These are phyloP conservation scores for Anthoscopus minutus DNA, from an alignment of 2,113 vertebrate species.

Conservation along the genomic window DNA sequence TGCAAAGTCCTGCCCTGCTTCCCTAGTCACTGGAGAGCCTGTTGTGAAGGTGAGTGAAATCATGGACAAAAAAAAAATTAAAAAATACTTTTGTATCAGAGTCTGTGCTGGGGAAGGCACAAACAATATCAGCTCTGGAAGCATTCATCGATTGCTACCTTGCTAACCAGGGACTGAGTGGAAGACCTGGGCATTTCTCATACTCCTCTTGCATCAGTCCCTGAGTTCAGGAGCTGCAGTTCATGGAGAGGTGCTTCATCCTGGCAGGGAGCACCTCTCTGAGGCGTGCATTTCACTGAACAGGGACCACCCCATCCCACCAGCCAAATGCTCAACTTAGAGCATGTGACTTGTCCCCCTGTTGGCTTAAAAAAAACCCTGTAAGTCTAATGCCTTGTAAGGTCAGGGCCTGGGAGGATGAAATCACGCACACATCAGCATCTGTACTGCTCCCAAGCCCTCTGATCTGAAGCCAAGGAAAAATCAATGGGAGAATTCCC, in stretches of 20 bases:
- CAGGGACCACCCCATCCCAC: background rate
- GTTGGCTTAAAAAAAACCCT: background rate
- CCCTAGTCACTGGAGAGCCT: conserved; percentile 82
- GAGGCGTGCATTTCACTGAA: background rate
- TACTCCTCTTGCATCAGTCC: background rate
- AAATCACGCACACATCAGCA: background rate
- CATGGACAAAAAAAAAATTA: background rate
- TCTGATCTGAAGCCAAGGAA: conserved; percentile 36
- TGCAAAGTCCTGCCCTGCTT: conserved; percentile 74
- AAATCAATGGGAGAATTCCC: conserved; percentile 35
- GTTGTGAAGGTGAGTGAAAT: conserved; percentile 74
- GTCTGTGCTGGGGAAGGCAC: background rate
- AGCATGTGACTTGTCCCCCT: background rate
- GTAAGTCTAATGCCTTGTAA: background rate
- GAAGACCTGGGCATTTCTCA: background rate
- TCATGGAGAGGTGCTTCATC: background rate
- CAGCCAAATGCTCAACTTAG: background rate
- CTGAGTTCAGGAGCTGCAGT: background rate
- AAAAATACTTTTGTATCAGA: background rate
- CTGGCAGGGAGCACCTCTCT: background rate
- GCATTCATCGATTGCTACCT: background rate
- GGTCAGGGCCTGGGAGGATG: background rate
- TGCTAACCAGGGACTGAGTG: background rate
- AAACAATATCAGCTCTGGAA: background rate
- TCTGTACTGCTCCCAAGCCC: background rate